phyloP scores from a whole-genome alignment of 1,140 invertebrate genomes.

The Monomorium pharaonis region DNA sequence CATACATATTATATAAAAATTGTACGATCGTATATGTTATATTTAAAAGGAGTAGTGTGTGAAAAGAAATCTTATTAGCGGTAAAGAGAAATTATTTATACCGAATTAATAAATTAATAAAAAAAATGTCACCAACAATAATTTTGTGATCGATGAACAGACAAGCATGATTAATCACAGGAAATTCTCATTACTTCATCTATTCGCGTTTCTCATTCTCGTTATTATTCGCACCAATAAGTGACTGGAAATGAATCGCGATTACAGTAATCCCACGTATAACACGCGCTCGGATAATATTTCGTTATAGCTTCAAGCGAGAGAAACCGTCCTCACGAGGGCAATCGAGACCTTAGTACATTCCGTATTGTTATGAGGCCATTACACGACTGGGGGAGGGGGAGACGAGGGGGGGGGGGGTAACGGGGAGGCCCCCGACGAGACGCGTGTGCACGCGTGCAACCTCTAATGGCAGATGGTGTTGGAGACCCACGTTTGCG shows the following conservation, averaged over 20 bases:
- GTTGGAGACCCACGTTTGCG: slow-evolving; percentile 46
- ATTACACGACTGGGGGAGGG: slow-evolving; percentile 57
- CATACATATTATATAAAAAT: background rate
- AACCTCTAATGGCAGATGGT: slow-evolving; percentile 71
- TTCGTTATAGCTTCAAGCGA: background rate
- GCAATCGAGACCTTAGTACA: slow-evolving; percentile 54
- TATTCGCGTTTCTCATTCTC: background rate
- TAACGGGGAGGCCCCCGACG: background rate
- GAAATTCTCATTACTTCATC: background rate
- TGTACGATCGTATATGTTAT: background rate
- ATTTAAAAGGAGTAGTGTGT: background rate
- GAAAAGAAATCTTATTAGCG: background rate
- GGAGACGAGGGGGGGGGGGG: background rate
- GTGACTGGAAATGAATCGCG: background rate
- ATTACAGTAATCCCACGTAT: background rate
- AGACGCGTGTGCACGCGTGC: slow-evolving; percentile 55
- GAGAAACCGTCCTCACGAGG: slow-evolving; percentile 18
- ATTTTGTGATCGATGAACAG: background rate
- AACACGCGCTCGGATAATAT: background rate
- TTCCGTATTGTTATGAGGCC: slow-evolving; percentile 60
- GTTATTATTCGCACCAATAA: slow-evolving; percentile 5
- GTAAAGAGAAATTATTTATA: background rate
- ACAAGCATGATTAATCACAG: background rate
- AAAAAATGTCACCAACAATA: background rate
- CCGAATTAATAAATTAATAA: background rate